Conservation (phyloP, 2,113 vertebrate species). For the Paramisgurnus dabryanus region DNA sequence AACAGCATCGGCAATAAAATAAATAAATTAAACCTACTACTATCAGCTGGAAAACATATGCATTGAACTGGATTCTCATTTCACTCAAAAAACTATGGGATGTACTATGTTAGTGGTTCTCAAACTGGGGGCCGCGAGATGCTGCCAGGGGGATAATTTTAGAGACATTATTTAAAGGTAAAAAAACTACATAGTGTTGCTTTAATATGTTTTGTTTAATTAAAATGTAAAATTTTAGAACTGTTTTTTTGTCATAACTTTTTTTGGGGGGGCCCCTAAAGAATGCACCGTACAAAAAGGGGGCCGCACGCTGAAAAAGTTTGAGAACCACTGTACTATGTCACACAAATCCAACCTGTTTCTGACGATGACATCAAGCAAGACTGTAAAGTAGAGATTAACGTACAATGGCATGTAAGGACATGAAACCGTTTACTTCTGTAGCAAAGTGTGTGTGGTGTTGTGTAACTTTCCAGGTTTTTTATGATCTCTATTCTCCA, state of each 20-base stretch:
- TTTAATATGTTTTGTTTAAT: no score
- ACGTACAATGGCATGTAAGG: not conserved
- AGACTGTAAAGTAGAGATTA: conserved; percentile 66
- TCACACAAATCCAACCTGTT: conserved; percentile 65
- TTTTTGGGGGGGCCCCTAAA: no score
- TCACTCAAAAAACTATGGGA: not conserved
- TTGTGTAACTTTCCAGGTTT: not conserved
- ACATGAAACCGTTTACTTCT: no score
- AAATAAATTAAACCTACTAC: not conserved
- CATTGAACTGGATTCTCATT: not conserved
- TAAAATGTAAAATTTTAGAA: no score
- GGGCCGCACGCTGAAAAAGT: no score
- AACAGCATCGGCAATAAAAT: not conserved
- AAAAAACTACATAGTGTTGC: no score
- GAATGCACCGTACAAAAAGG: no score
- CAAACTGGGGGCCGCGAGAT: no score
- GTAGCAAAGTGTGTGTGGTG: no score
- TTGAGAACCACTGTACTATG: not conserved
- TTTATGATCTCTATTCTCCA: not conserved
- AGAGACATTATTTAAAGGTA: no score
- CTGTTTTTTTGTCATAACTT: no score
- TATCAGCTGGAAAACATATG: not conserved
- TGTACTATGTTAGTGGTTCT: not conserved
- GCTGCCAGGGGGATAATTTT: no score
- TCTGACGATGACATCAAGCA: conserved; percentile 54